Percentiles rank a stretch among this genome's conserved stretches.
phyloP scores from a whole-genome alignment of 1,140 invertebrate genomes.

The Proales similis region DNA sequence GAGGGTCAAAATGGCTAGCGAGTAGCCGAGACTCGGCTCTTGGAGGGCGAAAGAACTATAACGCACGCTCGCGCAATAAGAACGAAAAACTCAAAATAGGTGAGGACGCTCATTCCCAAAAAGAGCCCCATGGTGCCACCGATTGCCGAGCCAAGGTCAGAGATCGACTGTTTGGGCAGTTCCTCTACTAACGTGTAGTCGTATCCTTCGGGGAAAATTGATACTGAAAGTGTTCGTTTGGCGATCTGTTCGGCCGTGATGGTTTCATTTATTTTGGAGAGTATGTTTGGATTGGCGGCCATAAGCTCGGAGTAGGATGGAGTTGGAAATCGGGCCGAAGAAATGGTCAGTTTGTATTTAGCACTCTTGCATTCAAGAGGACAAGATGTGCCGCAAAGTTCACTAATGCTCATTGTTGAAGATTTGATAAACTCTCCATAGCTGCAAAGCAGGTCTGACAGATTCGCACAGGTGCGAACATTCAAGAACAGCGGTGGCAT shows the following conservation, averaged over 20 bases:
- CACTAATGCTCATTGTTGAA: background rate
- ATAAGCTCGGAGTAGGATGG: background rate
- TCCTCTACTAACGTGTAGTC: constrained; percentile 32
- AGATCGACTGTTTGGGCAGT: constrained; percentile 1
- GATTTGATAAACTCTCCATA: background rate
- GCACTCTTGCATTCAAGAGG: constrained; percentile 15
- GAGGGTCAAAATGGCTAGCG: no score
- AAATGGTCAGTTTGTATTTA: background rate
- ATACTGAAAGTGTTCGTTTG: background rate
- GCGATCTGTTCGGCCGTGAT: constrained; percentile 7
- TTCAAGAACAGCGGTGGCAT: no score
- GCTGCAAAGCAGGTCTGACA: background rate
- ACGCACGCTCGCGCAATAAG: no score
- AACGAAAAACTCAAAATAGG: constrained; percentile 9
- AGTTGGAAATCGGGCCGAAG: constrained; percentile 28
- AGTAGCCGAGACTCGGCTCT: no score
- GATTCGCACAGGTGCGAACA: background rate
- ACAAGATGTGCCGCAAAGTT: constrained; percentile 7
- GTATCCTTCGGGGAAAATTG: constrained; percentile 9
- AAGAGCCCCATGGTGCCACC: constrained; percentile 27
- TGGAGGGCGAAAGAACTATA: no score
- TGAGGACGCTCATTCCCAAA: constrained; percentile 33
- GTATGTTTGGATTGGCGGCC: background rate
- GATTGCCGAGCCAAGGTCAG: constrained; percentile 16
- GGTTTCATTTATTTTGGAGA: no score